Evolutionary conservation across 53 echinoderm and acorn worm species (phyloP).

Genomic region (Apostichopus leukothele): DNA sequence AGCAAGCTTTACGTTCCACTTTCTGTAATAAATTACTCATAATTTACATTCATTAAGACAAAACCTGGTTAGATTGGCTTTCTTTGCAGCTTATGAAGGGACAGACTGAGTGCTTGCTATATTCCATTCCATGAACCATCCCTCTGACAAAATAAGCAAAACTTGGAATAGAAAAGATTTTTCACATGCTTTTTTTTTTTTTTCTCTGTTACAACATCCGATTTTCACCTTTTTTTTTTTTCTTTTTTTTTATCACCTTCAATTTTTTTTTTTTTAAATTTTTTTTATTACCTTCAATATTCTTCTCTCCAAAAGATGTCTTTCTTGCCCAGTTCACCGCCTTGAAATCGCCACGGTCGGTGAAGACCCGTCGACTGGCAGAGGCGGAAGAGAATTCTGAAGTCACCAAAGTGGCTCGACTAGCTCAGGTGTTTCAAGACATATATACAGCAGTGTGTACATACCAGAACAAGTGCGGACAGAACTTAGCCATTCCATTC

Average conservation of each 20-base stretch:
- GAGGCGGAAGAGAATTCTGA: conserved; percentile 97
- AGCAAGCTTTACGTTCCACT: too few species aligned
- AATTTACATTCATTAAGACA: too few species aligned
- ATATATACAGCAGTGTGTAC: conserved; percentile 95
- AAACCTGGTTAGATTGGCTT: too few species aligned
- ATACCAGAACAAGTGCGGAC: conserved; percentile 77
- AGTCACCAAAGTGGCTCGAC: conserved; percentile 82
- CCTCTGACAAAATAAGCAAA: too few species aligned
- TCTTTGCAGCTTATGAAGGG: too few species aligned
- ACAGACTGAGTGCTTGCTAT: too few species aligned
- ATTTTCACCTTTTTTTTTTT: too few species aligned
- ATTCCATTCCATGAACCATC: too few species aligned
- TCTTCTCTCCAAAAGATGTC: conserved; percentile 65
- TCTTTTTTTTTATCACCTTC: too few species aligned
- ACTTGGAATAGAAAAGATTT: neutral
- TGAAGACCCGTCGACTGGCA: conserved; percentile 91
- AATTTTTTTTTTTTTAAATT: too few species aligned
- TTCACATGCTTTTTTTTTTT: neutral
- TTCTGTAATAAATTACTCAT: too few species aligned
- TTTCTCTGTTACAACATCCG: neutral
- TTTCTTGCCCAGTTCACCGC: conserved; percentile 99
- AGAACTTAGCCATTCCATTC: conserved; percentile 94
- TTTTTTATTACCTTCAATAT: neutral
- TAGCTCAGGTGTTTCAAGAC: conserved; percentile 98
- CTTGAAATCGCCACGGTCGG: conserved; percentile 91